Conservation (phyloP, 2,888 invertebrate species). For the Drosophila borborema region DNA sequence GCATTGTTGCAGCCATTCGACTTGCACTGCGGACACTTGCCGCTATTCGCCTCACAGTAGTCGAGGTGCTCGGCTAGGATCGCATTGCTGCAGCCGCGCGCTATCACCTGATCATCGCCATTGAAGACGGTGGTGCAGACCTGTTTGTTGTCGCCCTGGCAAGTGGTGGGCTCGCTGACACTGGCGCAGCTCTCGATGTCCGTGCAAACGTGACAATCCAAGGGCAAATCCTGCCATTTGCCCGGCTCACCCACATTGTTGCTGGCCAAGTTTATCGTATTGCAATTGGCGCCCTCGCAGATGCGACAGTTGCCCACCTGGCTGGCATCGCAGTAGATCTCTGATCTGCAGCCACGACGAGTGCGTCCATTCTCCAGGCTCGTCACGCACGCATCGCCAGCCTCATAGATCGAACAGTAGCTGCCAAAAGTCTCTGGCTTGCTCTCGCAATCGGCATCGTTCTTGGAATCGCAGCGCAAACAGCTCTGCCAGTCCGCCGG, state of each 20-base stretch:
- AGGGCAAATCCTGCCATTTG: constrained; percentile 81
- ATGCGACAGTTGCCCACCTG: constrained; percentile 66
- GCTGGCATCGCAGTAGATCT: constrained; percentile 65
- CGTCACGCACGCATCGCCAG: constrained; percentile 70
- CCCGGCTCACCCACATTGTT: constrained; percentile 78
- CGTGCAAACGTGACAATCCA: constrained; percentile 73
- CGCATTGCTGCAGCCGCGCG: constrained; percentile 80
- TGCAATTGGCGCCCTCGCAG: constrained; percentile 76
- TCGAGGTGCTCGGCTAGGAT: constrained; percentile 46
- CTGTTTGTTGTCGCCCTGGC: constrained; percentile 76
- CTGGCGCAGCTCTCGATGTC: constrained; percentile 60
- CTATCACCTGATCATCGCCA: constrained; percentile 53
- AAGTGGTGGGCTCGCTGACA: constrained; percentile 37
- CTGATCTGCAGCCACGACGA: constrained; percentile 77
- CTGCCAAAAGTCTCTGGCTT: constrained; percentile 48
- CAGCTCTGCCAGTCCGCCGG: constrained; percentile 76
- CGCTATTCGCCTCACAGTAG: constrained; percentile 71
- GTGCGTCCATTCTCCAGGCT: constrained; percentile 65
- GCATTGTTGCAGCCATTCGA: constrained; percentile 81
- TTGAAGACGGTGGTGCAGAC: constrained; percentile 80
- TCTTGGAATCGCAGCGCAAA: constrained; percentile 72
- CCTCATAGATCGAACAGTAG: constrained; percentile 65
- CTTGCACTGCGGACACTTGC: constrained; percentile 75
- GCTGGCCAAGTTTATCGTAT: constrained; percentile 63
- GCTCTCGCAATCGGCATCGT: constrained; percentile 61